Percentiles rank a stretch among this genome's conserved stretches.
phyloP scores from a whole-genome alignment of 2,113 vertebrate species.

The Monarcha castaneiventris region DNA sequence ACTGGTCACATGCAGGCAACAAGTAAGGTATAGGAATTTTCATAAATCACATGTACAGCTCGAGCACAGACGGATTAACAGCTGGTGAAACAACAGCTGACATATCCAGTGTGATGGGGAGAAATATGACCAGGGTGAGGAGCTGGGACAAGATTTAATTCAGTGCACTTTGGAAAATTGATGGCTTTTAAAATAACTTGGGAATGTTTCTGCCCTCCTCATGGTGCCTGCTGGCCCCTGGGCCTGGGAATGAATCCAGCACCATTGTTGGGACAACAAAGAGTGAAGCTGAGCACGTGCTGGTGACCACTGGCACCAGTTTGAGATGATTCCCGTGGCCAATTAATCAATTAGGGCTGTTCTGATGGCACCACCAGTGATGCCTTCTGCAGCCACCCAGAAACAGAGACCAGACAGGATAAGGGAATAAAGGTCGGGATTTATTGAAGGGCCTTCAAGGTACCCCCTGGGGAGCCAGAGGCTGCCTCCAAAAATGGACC shows the following conservation, averaged over 20 bases:
- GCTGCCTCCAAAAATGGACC: too few relatives aligned
- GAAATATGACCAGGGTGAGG: conserved; percentile 20
- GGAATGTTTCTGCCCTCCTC: background rate
- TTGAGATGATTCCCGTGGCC: background rate
- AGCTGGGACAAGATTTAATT: conserved; percentile 26
- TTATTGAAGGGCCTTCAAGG: too few relatives aligned
- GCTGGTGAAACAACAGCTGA: conserved; percentile 35
- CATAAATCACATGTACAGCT: conserved; percentile 5
- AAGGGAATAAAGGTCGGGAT: too few relatives aligned
- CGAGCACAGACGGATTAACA: conserved; percentile 43
- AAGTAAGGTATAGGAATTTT: background rate
- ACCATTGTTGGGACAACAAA: background rate
- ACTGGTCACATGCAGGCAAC: background rate
- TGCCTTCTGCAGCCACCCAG: too few relatives aligned
- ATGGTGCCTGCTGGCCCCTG: background rate
- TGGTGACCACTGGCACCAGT: background rate
- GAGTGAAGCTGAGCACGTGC: background rate
- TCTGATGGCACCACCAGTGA: background rate
- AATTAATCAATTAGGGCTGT: background rate
- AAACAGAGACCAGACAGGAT: too few relatives aligned
- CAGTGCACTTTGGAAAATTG: background rate
- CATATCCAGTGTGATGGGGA: background rate
- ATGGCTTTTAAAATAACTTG: background rate
- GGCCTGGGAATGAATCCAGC: background rate
- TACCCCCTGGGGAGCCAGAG: too few relatives aligned